phyloP scores from a whole-genome alignment of 2,797 vertebrate species.

The Cephalopachus bancanus region DNA sequence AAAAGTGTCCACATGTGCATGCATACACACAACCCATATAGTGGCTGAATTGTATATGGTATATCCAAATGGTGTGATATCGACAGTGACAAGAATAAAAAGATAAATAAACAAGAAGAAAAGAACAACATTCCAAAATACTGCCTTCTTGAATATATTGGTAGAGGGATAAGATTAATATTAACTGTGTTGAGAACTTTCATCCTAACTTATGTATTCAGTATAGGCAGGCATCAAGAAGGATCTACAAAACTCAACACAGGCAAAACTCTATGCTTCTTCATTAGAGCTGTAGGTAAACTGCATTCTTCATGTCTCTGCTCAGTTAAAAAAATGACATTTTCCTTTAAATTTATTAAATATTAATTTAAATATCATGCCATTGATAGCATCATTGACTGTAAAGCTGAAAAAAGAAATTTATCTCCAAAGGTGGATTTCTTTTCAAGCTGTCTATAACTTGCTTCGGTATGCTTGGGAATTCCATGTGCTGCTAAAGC shows the following conservation, averaged over 20 bases:
- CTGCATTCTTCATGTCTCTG: not conserved
- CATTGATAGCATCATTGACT: not conserved
- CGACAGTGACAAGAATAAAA: constrained; percentile 23
- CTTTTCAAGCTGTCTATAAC: not conserved
- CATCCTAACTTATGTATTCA: not conserved
- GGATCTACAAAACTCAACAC: not conserved
- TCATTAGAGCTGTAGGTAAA: not conserved
- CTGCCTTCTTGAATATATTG: not conserved
- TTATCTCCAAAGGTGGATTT: not conserved
- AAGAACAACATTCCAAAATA: not conserved
- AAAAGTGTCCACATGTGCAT: not conserved
- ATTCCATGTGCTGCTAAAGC: constrained; percentile 32
- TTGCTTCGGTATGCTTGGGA: not conserved
- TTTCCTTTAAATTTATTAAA: constrained; percentile 30
- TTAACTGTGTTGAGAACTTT: not conserved
- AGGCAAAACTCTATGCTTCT: not conserved
- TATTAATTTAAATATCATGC: constrained; percentile 13
- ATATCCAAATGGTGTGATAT: not conserved
- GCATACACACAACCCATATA: not conserved
- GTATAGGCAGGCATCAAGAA: not conserved
- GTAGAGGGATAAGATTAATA: not conserved
- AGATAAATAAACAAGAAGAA: not conserved
- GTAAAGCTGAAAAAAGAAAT: constrained; percentile 1
- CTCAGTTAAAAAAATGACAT: not conserved
- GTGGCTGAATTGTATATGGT: not conserved